phyloP scores from a whole-genome alignment of 2,888 invertebrate genomes.

The Tinea semifulvella region DNA sequence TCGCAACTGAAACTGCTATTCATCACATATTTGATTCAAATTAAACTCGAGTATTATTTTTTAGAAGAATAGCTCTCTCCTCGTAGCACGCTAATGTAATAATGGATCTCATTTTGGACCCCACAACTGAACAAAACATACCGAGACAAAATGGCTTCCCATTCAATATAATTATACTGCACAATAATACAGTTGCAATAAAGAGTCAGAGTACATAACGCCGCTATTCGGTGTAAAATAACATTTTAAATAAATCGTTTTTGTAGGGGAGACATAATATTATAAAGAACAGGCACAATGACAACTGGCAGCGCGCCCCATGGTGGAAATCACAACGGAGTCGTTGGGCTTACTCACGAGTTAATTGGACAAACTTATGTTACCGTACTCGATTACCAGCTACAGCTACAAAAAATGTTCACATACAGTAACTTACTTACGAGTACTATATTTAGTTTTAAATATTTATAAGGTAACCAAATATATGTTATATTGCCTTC shows the following conservation, averaged over 20 bases:
- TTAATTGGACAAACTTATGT: constrained; percentile 34
- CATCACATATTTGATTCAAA: neutral
- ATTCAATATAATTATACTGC: constrained; percentile 5
- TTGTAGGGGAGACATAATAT: constrained; percentile 57
- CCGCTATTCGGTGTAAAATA: constrained; percentile 51
- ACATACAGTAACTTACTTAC: too few species aligned
- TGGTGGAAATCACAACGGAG: constrained; percentile 42
- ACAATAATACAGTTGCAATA: constrained; percentile 14
- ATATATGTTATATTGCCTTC: too few species aligned
- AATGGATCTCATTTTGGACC: constrained; percentile 38
- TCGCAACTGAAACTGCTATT: too few species aligned
- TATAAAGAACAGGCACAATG: constrained; percentile 44
- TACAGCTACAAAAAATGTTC: too few species aligned
- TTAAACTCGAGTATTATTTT: constrained; percentile 6
- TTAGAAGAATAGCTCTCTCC: neutral
- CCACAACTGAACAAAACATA: constrained; percentile 12
- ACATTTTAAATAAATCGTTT: constrained; percentile 66
- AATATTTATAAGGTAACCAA: too few species aligned
- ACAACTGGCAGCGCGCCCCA: constrained; percentile 43
- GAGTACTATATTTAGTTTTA: too few species aligned
- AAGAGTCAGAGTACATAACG: constrained; percentile 35
- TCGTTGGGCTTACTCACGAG: constrained; percentile 25
- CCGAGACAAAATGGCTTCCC: constrained; percentile 47
- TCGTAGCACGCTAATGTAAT: constrained; percentile 18
- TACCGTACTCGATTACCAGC: too few species aligned